These are phyloP conservation scores for Poecilus cupreus DNA, from an alignment of 2,888 invertebrate genomes.

Conservation along the genomic window DNA sequence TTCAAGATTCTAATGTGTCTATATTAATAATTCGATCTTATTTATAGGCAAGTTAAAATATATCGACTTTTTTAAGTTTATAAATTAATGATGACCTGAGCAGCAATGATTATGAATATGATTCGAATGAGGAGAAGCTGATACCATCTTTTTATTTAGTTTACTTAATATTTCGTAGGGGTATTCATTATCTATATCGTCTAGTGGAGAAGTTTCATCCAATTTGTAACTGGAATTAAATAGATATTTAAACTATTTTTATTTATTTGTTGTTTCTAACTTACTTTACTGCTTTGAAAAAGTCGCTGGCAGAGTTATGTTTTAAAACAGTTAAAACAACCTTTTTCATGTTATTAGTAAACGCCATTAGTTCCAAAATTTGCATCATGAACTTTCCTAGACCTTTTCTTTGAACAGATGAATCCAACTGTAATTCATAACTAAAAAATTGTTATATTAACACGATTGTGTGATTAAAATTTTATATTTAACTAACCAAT, in stretches of 20 bases:
- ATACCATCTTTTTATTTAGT: constrained; percentile 70
- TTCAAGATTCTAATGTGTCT: background rate
- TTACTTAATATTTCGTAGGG: constrained; percentile 80
- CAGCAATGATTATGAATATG: constrained; percentile 65
- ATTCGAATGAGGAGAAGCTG: constrained; percentile 60
- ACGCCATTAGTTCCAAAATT: constrained; percentile 85
- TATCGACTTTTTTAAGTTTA: background rate
- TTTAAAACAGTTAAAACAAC: constrained; percentile 89
- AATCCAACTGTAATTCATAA: constrained; percentile 91
- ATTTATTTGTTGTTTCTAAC: constrained; percentile 61
- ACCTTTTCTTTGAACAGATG: constrained; percentile 82
- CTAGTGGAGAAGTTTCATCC: constrained; percentile 82
- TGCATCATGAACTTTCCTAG: constrained; percentile 89
- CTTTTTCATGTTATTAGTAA: constrained; percentile 84
- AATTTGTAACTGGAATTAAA: constrained; percentile 74
- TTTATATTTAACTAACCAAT: constrained; percentile 77
- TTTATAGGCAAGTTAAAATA: background rate
- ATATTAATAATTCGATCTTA: constrained; percentile 30
- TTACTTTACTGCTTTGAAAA: constrained; percentile 87
- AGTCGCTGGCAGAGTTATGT: constrained; percentile 83
- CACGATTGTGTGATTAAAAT: background rate
- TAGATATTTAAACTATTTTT: background rate
- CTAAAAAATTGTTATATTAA: constrained; percentile 72
- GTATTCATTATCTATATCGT: constrained; percentile 75
- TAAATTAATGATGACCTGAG: constrained; percentile 66